Conservation (phyloP, 2,113 vertebrate species). For the Perca flavescens region DNA sequence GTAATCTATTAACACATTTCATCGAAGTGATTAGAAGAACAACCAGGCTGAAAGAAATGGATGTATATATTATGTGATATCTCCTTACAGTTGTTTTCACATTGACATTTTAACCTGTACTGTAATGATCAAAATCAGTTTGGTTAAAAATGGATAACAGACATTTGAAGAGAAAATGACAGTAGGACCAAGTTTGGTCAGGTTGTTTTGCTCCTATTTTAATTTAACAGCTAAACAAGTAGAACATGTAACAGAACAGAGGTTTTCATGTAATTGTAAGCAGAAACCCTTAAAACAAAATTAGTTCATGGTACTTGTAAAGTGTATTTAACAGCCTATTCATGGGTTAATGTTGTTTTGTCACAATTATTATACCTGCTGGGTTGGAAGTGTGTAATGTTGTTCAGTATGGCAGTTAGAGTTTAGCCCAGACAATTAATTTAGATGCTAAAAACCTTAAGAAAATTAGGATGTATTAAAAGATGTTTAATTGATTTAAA, state of each 20-base stretch:
- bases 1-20: constrained; percentile 48
- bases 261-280: not conserved
- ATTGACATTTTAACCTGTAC: not conserved
- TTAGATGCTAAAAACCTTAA: not conserved
- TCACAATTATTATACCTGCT: not conserved
- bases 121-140: not conserved
- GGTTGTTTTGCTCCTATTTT: not conserved
- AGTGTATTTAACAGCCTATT: not conserved
- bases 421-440: not conserved
- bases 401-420: not conserved
- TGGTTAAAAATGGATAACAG: not conserved
- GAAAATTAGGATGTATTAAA: not conserved
- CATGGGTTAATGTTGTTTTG: not conserved
- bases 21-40: constrained; percentile 44
- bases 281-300: not conserved
- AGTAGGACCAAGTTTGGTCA: not conserved
- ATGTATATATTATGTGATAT: not conserved
- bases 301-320: not conserved
- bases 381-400: not conserved
- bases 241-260: not conserved
- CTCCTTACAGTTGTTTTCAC: not conserved
- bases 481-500: not conserved
- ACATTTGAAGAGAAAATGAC: not conserved
- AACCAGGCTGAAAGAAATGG: constrained; percentile 15
- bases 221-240: not conserved